Conservation (phyloP, 2,888 invertebrate species). For the Drosophila affinis region DNA sequence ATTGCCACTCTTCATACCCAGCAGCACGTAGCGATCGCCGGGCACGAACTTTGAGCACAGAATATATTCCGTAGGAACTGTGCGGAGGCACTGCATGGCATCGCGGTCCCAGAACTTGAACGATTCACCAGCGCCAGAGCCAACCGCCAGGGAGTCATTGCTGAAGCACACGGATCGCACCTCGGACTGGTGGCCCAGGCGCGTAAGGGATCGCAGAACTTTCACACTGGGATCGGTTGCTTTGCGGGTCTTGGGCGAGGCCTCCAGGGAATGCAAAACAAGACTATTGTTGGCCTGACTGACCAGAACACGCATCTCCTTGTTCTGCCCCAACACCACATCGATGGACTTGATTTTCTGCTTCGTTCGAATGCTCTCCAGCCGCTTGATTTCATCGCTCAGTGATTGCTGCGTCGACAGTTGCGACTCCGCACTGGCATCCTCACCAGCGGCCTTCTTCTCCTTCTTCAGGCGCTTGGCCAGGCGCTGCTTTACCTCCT, state of each 20-base stretch:
- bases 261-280: constrained; percentile 87
- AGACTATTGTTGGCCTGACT: constrained; percentile 90
- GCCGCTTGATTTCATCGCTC: constrained; percentile 89
- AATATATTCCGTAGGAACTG: constrained; percentile 88
- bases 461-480: constrained; percentile 91
- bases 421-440: constrained; percentile 60
- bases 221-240: constrained; percentile 83
- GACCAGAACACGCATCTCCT: constrained; percentile 88
- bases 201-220: constrained; percentile 87
- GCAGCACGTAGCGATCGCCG: constrained; percentile 93
- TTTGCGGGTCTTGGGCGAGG: constrained; percentile 84
- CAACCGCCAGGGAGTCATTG: constrained; percentile 93
- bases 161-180: constrained; percentile 94
- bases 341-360: constrained; percentile 90
- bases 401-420: constrained; percentile 85
- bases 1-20: constrained; percentile 93
- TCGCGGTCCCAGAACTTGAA: constrained; percentile 96
- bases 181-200: constrained; percentile 95
- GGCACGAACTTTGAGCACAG: constrained; percentile 91
- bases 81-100: constrained; percentile 88
- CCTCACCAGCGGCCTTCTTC: constrained; percentile 69
- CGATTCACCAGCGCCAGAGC: constrained; percentile 93
- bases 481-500: constrained; percentile 88
- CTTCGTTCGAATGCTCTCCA: constrained; percentile 87
- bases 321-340: constrained; percentile 88